phyloP scores from a whole-genome alignment of 2,888 invertebrate species.

The Lacanobia wlatinum region DNA sequence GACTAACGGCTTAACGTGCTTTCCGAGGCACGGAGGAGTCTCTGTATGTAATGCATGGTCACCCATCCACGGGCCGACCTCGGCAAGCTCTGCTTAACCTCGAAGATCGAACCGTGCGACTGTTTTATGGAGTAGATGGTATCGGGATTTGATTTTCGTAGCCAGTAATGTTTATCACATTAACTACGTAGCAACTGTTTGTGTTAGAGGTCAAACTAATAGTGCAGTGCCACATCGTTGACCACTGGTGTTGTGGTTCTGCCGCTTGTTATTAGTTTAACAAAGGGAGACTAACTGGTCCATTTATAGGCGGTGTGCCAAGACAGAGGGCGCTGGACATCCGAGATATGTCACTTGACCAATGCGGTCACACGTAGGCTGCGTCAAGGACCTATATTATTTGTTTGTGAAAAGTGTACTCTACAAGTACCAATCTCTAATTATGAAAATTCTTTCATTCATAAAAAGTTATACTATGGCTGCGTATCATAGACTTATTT shows the following conservation, averaged over 20 bases:
- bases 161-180: no score
- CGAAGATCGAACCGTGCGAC: no score
- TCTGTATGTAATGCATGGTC: no score
- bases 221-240: conserved; percentile 12
- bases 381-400: background rate
- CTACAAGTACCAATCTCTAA: background rate
- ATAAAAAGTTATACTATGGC: no score
- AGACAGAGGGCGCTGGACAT: conserved; percentile 22
- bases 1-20: no score
- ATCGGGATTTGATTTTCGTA: background rate
- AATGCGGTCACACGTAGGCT: background rate
- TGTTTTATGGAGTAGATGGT: background rate
- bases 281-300: conserved; percentile 13
- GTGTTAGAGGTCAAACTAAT: conserved; percentile 3
- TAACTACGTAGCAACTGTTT: background rate
- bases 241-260: conserved; percentile 24
- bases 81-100: no score
- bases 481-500: no score
- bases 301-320: conserved; percentile 38
- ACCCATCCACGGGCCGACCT: no score
- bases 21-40: no score
- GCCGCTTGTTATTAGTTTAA: conserved; percentile 37
- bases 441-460: background rate
- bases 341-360: conserved; percentile 4
- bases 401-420: background rate